These are phyloP conservation scores for Philopotamus ludificatus DNA, from an alignment of 1,140 invertebrate genomes.

Conservation along the genomic window DNA sequence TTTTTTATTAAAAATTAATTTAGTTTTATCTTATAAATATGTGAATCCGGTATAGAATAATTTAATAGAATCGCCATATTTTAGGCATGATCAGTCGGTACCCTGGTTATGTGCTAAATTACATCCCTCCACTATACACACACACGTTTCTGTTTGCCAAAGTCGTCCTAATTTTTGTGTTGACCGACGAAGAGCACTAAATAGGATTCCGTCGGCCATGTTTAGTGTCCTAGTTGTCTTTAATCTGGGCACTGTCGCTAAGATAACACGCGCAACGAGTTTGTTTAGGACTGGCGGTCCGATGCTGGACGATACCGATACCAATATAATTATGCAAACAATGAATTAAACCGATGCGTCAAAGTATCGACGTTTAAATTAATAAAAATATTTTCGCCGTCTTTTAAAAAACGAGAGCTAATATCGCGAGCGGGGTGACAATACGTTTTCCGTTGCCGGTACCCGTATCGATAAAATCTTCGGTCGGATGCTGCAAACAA, in stretches of 20 bases:
- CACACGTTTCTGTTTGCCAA: neutral
- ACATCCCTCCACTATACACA: no score
- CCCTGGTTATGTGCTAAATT: no score
- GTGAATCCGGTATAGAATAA: no score
- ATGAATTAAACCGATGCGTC: neutral
- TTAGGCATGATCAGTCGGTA: no score
- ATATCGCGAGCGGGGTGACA: neutral
- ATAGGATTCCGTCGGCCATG: neutral
- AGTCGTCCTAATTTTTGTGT: neutral
- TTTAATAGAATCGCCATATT: no score
- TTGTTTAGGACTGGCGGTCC: slow-evolving; percentile 3
- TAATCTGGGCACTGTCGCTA: neutral
- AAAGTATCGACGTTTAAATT: neutral
- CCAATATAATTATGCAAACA: neutral
- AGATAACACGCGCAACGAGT: neutral
- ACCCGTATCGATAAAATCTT: neutral
- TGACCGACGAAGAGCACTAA: neutral
- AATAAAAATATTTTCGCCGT: neutral
- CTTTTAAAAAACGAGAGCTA: neutral
- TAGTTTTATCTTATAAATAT: no score
- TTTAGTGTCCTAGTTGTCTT: neutral
- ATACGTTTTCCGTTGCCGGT: neutral
- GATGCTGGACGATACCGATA: neutral
- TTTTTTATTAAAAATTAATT: no score
- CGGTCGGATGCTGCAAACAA: slow-evolving; percentile 10